Evolutionary conservation across 1,140 invertebrate species (phyloP), one percentile per base, ranked within the genome.

Genomic region (Pantala flavescens): DNA sequence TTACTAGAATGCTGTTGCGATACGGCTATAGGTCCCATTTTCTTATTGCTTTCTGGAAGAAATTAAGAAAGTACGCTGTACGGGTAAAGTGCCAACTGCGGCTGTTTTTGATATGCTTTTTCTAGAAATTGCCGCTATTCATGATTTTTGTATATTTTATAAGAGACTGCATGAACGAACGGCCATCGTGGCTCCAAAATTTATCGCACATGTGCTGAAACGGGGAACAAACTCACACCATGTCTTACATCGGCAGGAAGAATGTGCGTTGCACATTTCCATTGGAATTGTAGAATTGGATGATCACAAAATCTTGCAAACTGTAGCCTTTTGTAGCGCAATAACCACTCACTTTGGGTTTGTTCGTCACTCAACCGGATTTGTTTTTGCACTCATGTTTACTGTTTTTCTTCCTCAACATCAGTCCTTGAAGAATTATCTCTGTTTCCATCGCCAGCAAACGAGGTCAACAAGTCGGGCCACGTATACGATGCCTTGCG

Each of bases 111-210:
- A 63, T 63, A 3, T 63, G 12, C 14, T 63, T 63, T 63, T 16
- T 63, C 12, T 63, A 63, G 49, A 3, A 63, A 63, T 14, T 63
- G 49, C 3, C 49, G 49, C 49, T 63, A 21, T 63, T 36, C 16
- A 63, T 63, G 49, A 14, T 63, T 63, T 63, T 63, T 63, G 14
- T 63, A 21, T 63, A 63, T 21, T 63, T 63, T 63, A 63, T 63
- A 63, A 63, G 49, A 63, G 49, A 63, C 49, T 63, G 49, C 49
- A 63, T 63, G 49, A 63, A 63, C 28, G n/a, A 63, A 63, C n/a
- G 3, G 49, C 49, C 49, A 63, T 14, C 3, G 12, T 63, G 49
- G 49, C 49, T 21, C 3, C 16, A 63, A 7, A 63, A 63, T 7
- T 63, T 63, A 63, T 12, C 49, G 49, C 49, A 63, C 49, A 7